Evolutionary conservation across 2,888 invertebrate genomes (phyloP).

Genomic region (Leptopilina syphax): DNA sequence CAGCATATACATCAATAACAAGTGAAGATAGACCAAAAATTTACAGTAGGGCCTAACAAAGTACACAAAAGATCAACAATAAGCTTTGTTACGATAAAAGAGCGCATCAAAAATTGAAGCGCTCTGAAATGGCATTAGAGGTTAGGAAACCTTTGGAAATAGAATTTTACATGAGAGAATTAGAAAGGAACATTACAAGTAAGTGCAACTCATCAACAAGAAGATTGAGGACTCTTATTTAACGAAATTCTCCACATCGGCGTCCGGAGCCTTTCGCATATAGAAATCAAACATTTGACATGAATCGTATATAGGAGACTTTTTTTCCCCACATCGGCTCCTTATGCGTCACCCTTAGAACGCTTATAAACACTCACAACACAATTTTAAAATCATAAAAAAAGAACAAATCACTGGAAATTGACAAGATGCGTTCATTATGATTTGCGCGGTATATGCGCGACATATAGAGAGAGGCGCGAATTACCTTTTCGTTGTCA

Average conservation of each 20-base stretch:
- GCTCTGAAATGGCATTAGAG: slow-evolving; percentile 26
- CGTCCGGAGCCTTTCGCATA: slow-evolving; percentile 13
- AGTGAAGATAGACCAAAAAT: neutral
- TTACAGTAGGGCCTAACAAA: neutral
- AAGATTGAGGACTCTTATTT: slow-evolving; percentile 10
- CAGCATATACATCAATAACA: neutral
- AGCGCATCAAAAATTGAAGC: slow-evolving; percentile 3
- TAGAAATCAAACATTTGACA: slow-evolving; percentile 59
- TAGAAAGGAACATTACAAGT: neutral
- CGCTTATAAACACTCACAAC: slow-evolving; percentile 56
- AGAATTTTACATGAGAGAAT: neutral
- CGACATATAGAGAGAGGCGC: slow-evolving; percentile 43
- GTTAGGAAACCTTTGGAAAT: slow-evolving; percentile 25
- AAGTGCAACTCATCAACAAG: neutral
- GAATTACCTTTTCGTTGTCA: slow-evolving; percentile 74
- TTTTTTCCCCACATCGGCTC: slow-evolving; percentile 58
- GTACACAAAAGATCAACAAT: neutral
- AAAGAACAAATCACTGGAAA: slow-evolving; percentile 45
- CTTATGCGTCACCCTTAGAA: slow-evolving; percentile 60
- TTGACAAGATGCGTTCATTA: slow-evolving; percentile 25
- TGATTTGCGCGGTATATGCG: slow-evolving; percentile 42
- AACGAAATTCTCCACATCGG: slow-evolving; percentile 24
- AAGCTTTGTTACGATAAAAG: slow-evolving; percentile 8
- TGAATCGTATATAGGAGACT: slow-evolving; percentile 54
- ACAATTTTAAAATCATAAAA: slow-evolving; percentile 39